Evolutionary conservation across 2,797 vertebrate species (phyloP), one percentile per base, ranked within the genome.

Genomic region (Lindbergichthys nudifrons): DNA sequence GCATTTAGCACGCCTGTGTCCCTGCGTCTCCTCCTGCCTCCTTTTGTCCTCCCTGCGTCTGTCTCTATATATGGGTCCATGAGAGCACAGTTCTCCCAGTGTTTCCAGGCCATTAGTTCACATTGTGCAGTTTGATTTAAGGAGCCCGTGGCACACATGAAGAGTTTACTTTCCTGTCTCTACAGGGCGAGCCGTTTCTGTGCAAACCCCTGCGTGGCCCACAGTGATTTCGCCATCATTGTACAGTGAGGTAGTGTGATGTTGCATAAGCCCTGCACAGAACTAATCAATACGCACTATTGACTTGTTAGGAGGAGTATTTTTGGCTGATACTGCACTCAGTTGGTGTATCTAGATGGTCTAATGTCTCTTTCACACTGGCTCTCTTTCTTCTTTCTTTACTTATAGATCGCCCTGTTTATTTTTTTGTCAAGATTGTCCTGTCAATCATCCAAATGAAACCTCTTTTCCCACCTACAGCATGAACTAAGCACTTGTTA

Each of bases 261-360:
- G 89, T 92, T 92, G 87, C 88, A 72, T 90, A 89, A 92, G 85
- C 61, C 65, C 64, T 50, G 68, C 30, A 1, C 65, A 74, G 73
- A 73, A 66, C 69, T 79, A 77, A 90, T 93, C 89, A 7, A 92
- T 92, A 48, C 15, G 0, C 71, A 23, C 23, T 82, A 91, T 92
- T 90, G 87, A 92, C 77, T 75, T 81, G 81, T 83, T 67, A 68
- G 80, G 63, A 83, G 77, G 64, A 85, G 88, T 81, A 86, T 89
- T 86, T 89, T 86, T 48, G 83, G 83, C 85, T 83, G 88, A 85
- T 78, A 41, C 82, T 70, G 66, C 84, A 75, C 56, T 81, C 51
- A n/a, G 56, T 61, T 26, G 70, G 61, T 78, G 65, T 73, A 50
- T 85, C 81, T 80, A 59, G 64, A 75, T 54, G 39, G 75, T 54